Percentiles rank a stretch among this genome's conserved stretches.
These are phyloP conservation scores for Meloe dianella DNA, from an alignment of 2,888 invertebrate species.

Conservation along the genomic window DNA sequence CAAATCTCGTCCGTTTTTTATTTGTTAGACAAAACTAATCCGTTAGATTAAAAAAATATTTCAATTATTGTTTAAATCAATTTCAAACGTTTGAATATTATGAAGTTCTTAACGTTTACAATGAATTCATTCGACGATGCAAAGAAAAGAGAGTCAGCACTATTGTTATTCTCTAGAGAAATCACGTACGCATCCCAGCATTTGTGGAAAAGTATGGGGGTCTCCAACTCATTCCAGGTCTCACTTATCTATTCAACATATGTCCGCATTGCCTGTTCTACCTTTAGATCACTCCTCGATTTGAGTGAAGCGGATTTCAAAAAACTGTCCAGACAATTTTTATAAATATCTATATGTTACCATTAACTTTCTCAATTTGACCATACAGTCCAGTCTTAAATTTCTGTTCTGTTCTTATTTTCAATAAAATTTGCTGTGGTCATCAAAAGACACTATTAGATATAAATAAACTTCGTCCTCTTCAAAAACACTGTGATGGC, in stretches of 20 bases:
- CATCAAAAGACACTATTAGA: background rate
- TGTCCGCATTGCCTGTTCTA: constrained; percentile 27
- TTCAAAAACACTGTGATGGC: background rate
- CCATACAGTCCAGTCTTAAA: background rate
- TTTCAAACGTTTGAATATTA: constrained; percentile 17
- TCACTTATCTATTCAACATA: constrained; percentile 41
- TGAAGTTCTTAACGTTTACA: constrained; percentile 26
- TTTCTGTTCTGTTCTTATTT: background rate
- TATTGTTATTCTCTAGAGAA: constrained; percentile 44
- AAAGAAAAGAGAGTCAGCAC: constrained; percentile 40
- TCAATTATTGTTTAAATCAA: background rate
- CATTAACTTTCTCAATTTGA: background rate
- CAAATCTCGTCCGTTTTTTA: background rate
- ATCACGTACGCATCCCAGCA: constrained; percentile 42
- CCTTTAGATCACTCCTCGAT: constrained; percentile 22
- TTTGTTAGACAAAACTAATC: background rate
- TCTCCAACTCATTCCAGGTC: constrained; percentile 20
- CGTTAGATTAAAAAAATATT: background rate
- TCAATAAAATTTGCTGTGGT: background rate
- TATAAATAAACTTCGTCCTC: background rate
- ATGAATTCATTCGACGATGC: constrained; percentile 28
- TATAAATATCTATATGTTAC: background rate
- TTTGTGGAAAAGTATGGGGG: constrained; percentile 33
- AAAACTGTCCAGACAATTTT: constrained; percentile 4
- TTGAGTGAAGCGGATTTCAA: background rate